Base-by-base conservation (phyloP, 2,113 vertebrate genomes). In the Lates calcarifer region DNA sequence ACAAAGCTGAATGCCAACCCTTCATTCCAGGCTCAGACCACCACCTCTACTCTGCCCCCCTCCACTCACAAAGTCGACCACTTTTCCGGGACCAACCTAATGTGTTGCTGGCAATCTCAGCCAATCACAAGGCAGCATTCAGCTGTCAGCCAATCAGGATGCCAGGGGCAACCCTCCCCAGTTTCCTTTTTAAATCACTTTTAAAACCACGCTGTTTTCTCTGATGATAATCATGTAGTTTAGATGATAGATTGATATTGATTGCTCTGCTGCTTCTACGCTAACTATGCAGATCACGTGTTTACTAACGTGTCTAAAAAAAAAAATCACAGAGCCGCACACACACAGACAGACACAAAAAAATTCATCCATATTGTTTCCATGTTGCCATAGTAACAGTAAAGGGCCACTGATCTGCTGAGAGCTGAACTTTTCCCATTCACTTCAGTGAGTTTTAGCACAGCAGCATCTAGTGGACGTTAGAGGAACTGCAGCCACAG, bases 261-360 rank as follows among this genome's bases (percentile, higher is more conserved):
- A 72, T 45, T 63, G 18, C 47, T 64, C 39, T 83, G 85, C 71
- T 90, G 79, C 89, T 89, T 83, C 6, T 5, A 29, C 17, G 10
- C 8, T 71, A 69, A 72, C 87, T 92, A 88, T 90, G 91, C 87
- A 87, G 0, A 73, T 73, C 22, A 72, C 28, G 14, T 73, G 4
- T 41, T 31, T 49, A 43, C 55, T 31, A 47, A 74, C 41, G 37
- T 47, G 37, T 81, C 45, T 45, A 65, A n/a, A 33, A 73, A 74
- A 39, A 65, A n/a, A 33, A 73, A 74, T 81, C 70, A 53, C n/a
- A 67, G 61, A 71, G 63, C 4, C 45, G 15, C 35, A 45, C 76
- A 62, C 74, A 47, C 24, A 63, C 39, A n/a, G n/a, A 82, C 39
- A 51, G 22, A 33, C 47, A 49, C 7, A 49, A 18, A 49, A 22